These are phyloP conservation scores for Pachymerium ferrugineum DNA, from an alignment of 2,888 invertebrate species.

Conservation along the genomic window DNA sequence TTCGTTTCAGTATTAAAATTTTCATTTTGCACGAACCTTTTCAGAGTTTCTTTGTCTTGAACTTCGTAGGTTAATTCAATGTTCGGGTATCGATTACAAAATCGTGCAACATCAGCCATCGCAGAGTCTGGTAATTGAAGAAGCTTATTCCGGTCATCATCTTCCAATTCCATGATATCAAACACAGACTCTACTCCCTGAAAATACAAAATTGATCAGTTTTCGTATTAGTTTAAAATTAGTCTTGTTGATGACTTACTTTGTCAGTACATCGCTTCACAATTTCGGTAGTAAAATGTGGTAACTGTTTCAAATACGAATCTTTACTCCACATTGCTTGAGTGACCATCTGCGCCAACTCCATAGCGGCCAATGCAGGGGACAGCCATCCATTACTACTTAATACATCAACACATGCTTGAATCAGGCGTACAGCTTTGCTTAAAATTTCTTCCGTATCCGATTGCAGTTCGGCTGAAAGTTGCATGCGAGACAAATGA, in stretches of 20 bases:
- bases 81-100: constrained; percentile 98
- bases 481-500: constrained; percentile 85
- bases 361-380: constrained; percentile 98
- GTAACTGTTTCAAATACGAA: constrained; percentile 91
- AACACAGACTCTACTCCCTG: constrained; percentile 82
- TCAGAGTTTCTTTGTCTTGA: constrained; percentile 67
- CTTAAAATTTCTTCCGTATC: constrained; percentile 87
- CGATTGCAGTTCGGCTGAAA: constrained; percentile 92
- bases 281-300: constrained; percentile 84
- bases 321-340: constrained; percentile 99
- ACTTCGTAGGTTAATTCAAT: constrained; percentile 94
- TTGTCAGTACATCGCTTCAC: constrained; percentile 87
- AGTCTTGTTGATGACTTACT: constrained; percentile 49
- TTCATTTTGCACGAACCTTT: constrained; percentile 42
- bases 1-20: neutral
- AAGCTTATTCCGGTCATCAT: constrained; percentile 68
- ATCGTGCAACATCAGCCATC: constrained; percentile 96
- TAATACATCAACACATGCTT: constrained; percentile 85
- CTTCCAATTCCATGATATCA: constrained; percentile 93
- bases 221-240: neutral
- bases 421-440: constrained; percentile 54
- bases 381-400: constrained; percentile 96
- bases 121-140: constrained; percentile 67
- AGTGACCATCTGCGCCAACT: constrained; percentile 98
- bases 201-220: constrained; percentile 32